phyloP scores from a whole-genome alignment of 2,888 invertebrate species.

The Aleiodes alternator region DNA sequence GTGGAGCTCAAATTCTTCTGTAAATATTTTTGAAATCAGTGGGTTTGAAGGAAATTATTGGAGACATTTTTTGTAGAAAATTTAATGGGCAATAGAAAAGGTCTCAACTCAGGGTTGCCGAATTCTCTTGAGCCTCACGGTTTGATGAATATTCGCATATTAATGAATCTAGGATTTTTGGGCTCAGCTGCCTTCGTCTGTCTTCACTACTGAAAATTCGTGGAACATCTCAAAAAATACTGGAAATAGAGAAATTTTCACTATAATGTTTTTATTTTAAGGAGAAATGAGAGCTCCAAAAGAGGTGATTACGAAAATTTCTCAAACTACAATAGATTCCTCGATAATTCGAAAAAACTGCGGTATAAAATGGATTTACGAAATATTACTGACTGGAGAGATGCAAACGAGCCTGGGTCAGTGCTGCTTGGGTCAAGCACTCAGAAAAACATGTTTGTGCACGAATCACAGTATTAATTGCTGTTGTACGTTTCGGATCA shows the following conservation, averaged over 20 bases:
- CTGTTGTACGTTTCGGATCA: conserved; percentile 64
- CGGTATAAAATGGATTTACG: conserved; percentile 16
- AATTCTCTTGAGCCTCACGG: no score
- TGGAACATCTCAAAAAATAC: no score
- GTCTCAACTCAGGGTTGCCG: no score
- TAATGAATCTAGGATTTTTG: no score
- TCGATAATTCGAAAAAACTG: conserved; percentile 3
- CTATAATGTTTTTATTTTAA: background rate
- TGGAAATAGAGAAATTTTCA: background rate
- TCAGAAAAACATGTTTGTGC: conserved; percentile 69
- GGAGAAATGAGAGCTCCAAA: background rate
- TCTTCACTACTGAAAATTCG: no score
- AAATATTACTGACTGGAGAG: conserved; percentile 69
- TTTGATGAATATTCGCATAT: no score
- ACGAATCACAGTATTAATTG: conserved; percentile 63
- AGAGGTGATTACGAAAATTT: background rate
- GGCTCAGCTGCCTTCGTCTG: no score
- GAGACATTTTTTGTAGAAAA: no score
- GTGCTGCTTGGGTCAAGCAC: conserved; percentile 69
- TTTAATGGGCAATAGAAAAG: no score
- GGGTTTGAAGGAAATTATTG: no score
- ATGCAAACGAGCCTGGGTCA: conserved; percentile 71
- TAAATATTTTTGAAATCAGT: no score
- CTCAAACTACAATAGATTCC: background rate
- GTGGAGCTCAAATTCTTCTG: no score